A percentile compares a stretch with the other conserved stretches of the same genome.
Conservation (phyloP, 1,140 invertebrate species). For the Neodiprion pinetum region DNA sequence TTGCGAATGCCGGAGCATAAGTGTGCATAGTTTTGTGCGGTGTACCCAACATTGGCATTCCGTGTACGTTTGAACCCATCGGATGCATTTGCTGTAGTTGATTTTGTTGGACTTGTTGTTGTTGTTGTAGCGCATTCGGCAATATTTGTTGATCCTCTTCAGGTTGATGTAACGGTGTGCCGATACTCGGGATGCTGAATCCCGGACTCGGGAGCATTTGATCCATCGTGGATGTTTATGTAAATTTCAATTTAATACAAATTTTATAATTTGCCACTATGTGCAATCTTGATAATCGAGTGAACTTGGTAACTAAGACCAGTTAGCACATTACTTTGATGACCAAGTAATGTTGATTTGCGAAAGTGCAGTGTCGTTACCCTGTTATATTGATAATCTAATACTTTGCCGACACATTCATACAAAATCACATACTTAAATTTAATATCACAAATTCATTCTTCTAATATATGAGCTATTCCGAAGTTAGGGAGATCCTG, state of each 20-base stretch:
- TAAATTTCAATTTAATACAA: not conserved
- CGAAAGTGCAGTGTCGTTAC: not conserved
- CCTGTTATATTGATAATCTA: not conserved
- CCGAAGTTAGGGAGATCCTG: no score
- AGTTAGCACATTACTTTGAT: no score
- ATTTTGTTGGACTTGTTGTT: conserved; percentile 64
- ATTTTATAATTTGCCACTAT: no score
- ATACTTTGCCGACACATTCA: no score
- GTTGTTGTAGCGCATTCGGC: conserved; percentile 81
- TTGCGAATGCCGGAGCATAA: conserved; percentile 73
- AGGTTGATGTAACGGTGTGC: conserved; percentile 88
- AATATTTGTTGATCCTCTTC: conserved; percentile 89
- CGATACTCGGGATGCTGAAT: conserved; percentile 88
- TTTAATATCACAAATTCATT: no score
- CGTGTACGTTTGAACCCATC: conserved; percentile 62
- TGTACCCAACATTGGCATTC: conserved; percentile 63
- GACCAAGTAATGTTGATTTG: no score
- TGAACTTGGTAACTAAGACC: no score
- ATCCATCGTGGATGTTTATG: conserved; percentile 70
- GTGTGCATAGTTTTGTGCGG: conserved; percentile 76
- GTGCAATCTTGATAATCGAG: no score
- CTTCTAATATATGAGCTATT: no score
- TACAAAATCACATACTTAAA: no score
- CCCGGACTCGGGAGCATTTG: conserved; percentile 90
- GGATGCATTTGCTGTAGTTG: conserved; percentile 66